Percentiles rank a stretch among this genome's conserved stretches.
These are phyloP conservation scores for Microplitis demolitor DNA, from an alignment of 1,140 invertebrate genomes.

Conservation along the genomic window DNA sequence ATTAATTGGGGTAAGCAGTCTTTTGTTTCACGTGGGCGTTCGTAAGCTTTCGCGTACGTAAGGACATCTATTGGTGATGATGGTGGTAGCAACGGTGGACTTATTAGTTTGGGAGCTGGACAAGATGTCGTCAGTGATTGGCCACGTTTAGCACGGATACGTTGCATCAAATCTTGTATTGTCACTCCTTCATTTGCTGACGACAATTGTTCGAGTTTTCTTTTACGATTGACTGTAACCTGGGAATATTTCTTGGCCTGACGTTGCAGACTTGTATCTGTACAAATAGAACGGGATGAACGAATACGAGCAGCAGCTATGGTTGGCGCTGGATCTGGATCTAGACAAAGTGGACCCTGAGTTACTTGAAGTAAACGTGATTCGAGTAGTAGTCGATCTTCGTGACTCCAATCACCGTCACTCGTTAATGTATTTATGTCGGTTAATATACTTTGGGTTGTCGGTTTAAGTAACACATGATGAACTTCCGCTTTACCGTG, in stretches of 20 bases:
- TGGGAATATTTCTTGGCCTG: conserved; percentile 78
- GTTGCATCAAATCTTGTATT: conserved; percentile 70
- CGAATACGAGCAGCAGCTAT: conserved; percentile 75
- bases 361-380: conserved; percentile 82
- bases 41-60: conserved; percentile 66
- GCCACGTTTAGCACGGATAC: conserved; percentile 44
- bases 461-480: conserved; percentile 87
- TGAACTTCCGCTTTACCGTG: conserved; percentile 75
- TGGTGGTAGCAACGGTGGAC: conserved; percentile 53
- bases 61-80: conserved; percentile 55
- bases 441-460: conserved; percentile 79
- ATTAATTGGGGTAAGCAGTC: conserved; percentile 83
- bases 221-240: conserved; percentile 81
- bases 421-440: conserved; percentile 74
- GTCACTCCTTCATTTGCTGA: conserved; percentile 74
- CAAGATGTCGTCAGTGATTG: conserved; percentile 50
- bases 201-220: conserved; percentile 84
- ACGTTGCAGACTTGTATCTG: conserved; percentile 74
- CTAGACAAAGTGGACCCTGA: conserved; percentile 83
- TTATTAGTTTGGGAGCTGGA: conserved; percentile 52
- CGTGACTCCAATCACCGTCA: conserved; percentile 73
- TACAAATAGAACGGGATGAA: conserved; percentile 75
- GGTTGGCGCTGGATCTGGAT: conserved; percentile 81
- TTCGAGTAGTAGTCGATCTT: conserved; percentile 80
- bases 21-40: conserved; percentile 69